Base-by-base conservation (phyloP, 2,888 invertebrate species). In the Melanophora roralis region DNA sequence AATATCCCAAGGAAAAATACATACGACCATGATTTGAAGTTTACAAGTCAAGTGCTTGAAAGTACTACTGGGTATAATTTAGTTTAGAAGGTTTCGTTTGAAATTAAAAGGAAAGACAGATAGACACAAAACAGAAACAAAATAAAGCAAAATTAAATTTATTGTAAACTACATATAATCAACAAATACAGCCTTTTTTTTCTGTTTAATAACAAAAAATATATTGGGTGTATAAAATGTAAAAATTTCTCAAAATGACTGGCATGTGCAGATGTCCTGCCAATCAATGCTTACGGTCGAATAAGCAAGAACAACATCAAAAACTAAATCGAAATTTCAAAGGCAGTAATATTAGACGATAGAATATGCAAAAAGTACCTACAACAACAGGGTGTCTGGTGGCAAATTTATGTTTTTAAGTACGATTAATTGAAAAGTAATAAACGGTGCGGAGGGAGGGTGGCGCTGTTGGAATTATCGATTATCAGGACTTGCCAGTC, bases 241-340 rank as follows among this genome's bases (percentile, higher is more conserved):
- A 23, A 51, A n/a, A n/a, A n/a, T n/a, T 36, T 82, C 84, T 83
- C 84, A 83, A 86, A 86, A 85, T 87, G 89, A 87, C 86, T 87
- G 88, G 85, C 88, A 86, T 86, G 84, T 86, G 86, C 89, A 88
- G 87, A 88, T 88, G 89, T 88, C 86, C 86, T 88, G 89, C 86
- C 89, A 88, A 88, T 89, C 89, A 88, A 88, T 88, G 84, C 85
- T 85, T 86, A 85, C 84, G 86, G 86, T 85, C 86, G 85, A 86
- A 84, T 86, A 84, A 85, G 86, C 85, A 85, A 84, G 84, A 84
- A 87, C 83, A 86, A 64, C 38, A 57, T 53, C 47, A 36, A 53
- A 69, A 62, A 12, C 27, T 59, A 59, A 71, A 47, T 32, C 47
- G 72, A 77, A 43, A 40, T 60, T 72, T 6, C 0, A 14, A 62